Percentiles rank a stretch among this genome's conserved stretches.
Evolutionary conservation across 2,797 vertebrate genomes (phyloP).

Genomic region (Florisuga fusca): DNA sequence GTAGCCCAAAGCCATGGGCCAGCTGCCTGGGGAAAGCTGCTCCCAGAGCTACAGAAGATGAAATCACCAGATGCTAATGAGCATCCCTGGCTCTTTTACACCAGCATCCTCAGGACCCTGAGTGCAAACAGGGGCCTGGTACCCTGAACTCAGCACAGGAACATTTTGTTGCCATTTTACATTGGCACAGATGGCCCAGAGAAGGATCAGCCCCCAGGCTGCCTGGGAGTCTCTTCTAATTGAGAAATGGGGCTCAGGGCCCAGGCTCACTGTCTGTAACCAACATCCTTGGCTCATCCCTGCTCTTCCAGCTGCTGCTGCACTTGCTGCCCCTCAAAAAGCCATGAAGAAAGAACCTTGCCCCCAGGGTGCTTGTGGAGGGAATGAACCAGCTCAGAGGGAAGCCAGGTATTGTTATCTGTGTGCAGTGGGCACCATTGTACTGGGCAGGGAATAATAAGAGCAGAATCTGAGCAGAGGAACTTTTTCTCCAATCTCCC

Average conservation of each 20-base stretch:
- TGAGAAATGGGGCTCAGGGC: not conserved
- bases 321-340: not conserved
- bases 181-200: not conserved
- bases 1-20: not conserved
- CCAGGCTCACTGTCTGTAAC: not conserved
- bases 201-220: not conserved
- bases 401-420: not conserved
- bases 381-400: not conserved
- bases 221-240: not conserved
- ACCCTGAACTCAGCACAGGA: not conserved
- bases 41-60: not conserved
- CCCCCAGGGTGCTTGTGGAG: not conserved
- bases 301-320: not conserved
- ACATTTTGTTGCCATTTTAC: not conserved
- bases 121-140: not conserved
- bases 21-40: not conserved
- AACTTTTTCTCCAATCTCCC: not conserved
- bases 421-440: not conserved
- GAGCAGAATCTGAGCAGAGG: not conserved
- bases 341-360: not conserved
- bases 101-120: not conserved
- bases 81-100: not conserved
- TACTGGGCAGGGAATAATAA: not conserved
- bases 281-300: not conserved
- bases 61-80: not conserved